Conservation (phyloP, 2,797 vertebrate genomes). For the Leuciscus waleckii region DNA sequence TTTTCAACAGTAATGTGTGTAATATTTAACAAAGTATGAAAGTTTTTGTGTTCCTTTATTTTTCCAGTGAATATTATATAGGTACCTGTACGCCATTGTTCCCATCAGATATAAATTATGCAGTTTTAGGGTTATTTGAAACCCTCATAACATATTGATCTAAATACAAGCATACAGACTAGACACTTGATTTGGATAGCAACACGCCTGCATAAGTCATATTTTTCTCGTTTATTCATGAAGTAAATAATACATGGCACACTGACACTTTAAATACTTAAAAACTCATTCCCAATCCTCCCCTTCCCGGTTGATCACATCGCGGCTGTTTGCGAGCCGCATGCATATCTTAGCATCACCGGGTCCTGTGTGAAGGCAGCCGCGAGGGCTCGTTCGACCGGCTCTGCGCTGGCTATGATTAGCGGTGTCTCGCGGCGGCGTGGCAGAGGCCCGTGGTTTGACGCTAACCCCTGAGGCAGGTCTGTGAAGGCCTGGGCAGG, state of each 20-base stretch:
- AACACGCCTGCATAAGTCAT: constrained; percentile 49
- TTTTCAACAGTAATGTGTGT: too few species aligned
- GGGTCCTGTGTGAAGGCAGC: constrained; percentile 29
- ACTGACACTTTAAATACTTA: constrained; percentile 74
- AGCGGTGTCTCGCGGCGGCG: constrained; percentile 66
- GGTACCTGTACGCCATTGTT: constrained; percentile 30
- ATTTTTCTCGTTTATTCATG: constrained; percentile 70
- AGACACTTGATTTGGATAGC: constrained; percentile 33
- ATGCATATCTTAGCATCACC: constrained; percentile 42
- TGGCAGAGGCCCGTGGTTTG: constrained; percentile 63
- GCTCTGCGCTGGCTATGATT: constrained; percentile 65
- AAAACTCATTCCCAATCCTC: constrained; percentile 47
- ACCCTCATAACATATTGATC: constrained; percentile 45
- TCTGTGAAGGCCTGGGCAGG: constrained; percentile 76
- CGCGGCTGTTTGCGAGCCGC: constrained; percentile 15
- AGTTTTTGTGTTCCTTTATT: constrained; percentile 13
- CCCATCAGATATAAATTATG: constrained; percentile 34
- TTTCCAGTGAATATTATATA: neutral
- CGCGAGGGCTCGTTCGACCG: constrained; percentile 48
- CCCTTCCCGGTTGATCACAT: constrained; percentile 49
- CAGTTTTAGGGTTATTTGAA: constrained; percentile 20
- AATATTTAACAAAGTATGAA: neutral
- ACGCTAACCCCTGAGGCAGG: constrained; percentile 69
- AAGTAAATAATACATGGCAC: constrained; percentile 77
- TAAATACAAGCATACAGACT: constrained; percentile 34